Conservation (phyloP, 2,113 vertebrate genomes). For the Agapornis roseicollis region DNA sequence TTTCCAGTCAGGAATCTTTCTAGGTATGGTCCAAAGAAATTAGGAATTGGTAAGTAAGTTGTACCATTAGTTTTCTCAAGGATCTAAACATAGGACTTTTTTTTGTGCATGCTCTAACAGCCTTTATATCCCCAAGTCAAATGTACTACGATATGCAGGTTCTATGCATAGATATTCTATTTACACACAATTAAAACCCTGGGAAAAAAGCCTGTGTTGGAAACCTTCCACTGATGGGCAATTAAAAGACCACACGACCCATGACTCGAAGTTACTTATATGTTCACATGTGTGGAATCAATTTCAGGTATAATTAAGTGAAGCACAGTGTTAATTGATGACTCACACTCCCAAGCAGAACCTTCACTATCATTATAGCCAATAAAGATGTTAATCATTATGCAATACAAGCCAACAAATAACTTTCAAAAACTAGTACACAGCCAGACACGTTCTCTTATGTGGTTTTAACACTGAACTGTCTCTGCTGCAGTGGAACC, state of each 20-base stretch:
- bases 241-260: conserved; percentile 7
- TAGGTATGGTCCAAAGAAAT: neutral
- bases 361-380: conserved; percentile 51
- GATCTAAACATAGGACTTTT: neutral
- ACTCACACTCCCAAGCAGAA: conserved; percentile 36
- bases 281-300: neutral
- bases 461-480: neutral
- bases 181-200: neutral
- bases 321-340: neutral
- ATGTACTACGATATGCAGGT: neutral
- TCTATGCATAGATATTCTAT: neutral
- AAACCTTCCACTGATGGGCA: conserved; percentile 12
- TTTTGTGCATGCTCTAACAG: neutral
- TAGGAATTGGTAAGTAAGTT: neutral
- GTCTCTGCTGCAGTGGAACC: neutral
- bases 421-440: conserved; percentile 18
- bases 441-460: neutral
- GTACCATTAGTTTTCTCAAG: neutral
- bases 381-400: conserved; percentile 30
- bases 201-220: neutral
- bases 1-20: neutral
- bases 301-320: conserved; percentile 47
- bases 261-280: neutral
- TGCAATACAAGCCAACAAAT: neutral
- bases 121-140: neutral